Evolutionary conservation across 2,113 vertebrate species (phyloP).

Genomic region (Paracanthobrama guichenoti): DNA sequence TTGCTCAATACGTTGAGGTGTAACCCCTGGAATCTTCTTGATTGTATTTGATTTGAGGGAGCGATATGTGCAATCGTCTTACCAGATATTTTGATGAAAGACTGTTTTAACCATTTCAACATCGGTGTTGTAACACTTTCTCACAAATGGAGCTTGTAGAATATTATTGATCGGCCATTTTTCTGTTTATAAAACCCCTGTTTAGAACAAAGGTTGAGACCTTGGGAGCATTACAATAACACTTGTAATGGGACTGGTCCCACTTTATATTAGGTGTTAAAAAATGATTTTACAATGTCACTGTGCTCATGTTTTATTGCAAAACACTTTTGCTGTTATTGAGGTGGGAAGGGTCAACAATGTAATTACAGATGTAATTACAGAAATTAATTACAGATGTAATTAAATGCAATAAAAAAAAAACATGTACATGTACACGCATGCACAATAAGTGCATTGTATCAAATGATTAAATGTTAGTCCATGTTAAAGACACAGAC

Average conservation of each 20-base stretch:
- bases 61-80: conserved; percentile 30
- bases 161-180: not conserved
- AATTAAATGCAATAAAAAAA: not conserved
- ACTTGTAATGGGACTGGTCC: not conserved
- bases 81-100: conserved; percentile 37
- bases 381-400: no score
- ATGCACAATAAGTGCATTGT: not conserved
- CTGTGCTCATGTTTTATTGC: not conserved
- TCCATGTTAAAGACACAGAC: not conserved
- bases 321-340: conserved; percentile 3
- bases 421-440: no score
- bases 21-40: conserved; percentile 38
- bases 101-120: conserved; percentile 5
- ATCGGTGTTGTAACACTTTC: conserved; percentile 9
- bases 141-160: not conserved
- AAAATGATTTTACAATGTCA: not conserved
- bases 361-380: not conserved
- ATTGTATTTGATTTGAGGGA: conserved; percentile 24
- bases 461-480: not conserved
- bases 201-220: not conserved
- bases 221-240: not conserved
- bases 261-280: not conserved
- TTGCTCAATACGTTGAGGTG: not conserved
- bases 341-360: not conserved
- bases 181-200: not conserved